A percentile compares a stretch with the other conserved stretches of the same genome.
Conservation (phyloP, 2,797 vertebrate species). For the Mastacembelus armatus region DNA sequence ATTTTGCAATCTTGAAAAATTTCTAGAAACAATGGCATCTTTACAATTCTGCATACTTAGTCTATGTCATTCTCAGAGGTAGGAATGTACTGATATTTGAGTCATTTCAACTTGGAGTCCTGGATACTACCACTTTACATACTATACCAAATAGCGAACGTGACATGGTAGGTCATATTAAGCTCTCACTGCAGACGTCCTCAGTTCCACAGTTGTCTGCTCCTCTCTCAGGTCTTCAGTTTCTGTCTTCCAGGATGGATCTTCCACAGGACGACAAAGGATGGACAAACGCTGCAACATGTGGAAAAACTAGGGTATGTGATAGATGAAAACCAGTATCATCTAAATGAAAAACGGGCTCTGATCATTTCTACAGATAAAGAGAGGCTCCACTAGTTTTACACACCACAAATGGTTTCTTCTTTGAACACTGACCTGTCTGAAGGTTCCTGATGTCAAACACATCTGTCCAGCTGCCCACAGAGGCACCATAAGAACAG, state of each 20-base stretch:
- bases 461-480: conserved; percentile 49
- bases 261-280: conserved; percentile 29
- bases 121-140: background rate
- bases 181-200: background rate
- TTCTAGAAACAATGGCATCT: too few relatives aligned
- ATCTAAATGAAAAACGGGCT: too few relatives aligned
- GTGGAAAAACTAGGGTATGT: background rate
- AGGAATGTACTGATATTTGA: too few relatives aligned
- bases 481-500: conserved; percentile 53
- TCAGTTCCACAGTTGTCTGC: background rate
- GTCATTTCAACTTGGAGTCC: too few relatives aligned
- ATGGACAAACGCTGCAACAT: conserved; percentile 24
- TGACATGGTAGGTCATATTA: background rate
- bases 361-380: too few relatives aligned
- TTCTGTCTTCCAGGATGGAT: background rate
- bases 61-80: too few relatives aligned
- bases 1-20: too few relatives aligned
- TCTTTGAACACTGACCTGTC: conserved; percentile 34
- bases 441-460: conserved; percentile 41
- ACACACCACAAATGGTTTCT: too few relatives aligned
- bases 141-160: background rate
- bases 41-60: too few relatives aligned
- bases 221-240: background rate
- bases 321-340: too few relatives aligned
- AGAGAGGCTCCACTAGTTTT: too few relatives aligned